Evolutionary conservation across 2,113 vertebrate species (phyloP).

Genomic region (Nothocercus nigrocapillus): DNA sequence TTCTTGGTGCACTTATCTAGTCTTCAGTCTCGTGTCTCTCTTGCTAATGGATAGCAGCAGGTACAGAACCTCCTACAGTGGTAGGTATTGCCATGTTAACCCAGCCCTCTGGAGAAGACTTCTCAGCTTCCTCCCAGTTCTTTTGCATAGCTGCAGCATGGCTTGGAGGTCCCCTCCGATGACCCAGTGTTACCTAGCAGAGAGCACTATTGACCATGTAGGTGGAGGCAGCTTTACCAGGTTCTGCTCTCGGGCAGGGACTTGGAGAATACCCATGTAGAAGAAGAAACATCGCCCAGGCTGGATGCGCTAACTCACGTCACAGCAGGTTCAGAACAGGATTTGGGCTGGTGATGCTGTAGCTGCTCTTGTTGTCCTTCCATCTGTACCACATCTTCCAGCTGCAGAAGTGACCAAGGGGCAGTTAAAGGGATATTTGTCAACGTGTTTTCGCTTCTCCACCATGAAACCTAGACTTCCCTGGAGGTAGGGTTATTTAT

Average conservation of each 20-base stretch:
- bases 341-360: background rate
- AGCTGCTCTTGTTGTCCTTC: background rate
- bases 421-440: background rate
- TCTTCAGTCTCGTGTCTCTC: background rate
- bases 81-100: accelerated
- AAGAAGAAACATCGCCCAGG: background rate
- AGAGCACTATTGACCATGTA: background rate
- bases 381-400: background rate
- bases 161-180: background rate
- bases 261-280: background rate
- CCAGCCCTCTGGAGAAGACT: background rate
- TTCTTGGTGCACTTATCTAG: background rate
- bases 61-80: accelerated
- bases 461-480: background rate
- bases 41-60: background rate
- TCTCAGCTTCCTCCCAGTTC: background rate
- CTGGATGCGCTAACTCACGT: background rate
- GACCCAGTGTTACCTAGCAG: background rate
- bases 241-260: background rate
- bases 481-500: background rate
- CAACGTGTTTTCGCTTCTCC: background rate
- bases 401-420: background rate
- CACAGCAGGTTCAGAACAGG: background rate
- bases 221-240: background rate
- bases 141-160: background rate